phyloP scores from a whole-genome alignment of 2,113 vertebrate genomes.

The Microtus montanus region DNA sequence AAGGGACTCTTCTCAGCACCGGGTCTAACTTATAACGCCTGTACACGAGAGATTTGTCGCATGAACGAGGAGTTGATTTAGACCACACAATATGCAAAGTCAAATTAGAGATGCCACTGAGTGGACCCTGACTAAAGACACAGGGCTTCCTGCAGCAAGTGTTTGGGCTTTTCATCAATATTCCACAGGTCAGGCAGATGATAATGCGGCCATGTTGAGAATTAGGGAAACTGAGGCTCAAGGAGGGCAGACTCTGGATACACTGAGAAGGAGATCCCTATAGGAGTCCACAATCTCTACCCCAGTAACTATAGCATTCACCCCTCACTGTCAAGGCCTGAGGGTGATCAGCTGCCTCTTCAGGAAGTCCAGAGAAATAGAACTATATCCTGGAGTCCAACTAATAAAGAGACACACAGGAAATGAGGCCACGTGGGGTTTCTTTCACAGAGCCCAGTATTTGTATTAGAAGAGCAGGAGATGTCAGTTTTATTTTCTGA shows the following conservation, averaged over 20 bases:
- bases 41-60: neutral
- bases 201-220: neutral
- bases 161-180: neutral
- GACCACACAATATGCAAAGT: neutral
- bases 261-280: neutral
- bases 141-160: neutral
- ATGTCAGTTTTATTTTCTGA: neutral
- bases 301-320: neutral
- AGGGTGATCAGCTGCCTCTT: neutral
- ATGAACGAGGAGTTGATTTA: neutral
- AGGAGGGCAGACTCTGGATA: neutral
- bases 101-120: neutral
- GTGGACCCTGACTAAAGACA: neutral
- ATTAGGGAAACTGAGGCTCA: neutral
- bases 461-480: neutral
- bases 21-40: neutral
- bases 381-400: neutral
- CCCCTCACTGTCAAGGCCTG: neutral
- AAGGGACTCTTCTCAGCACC: neutral
- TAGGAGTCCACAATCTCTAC: neutral
- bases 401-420: neutral
- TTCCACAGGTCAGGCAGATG: neutral
- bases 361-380: neutral
- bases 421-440: neutral
- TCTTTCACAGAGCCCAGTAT: neutral